Base-by-base conservation (phyloP, 2,888 invertebrate species). In the Anagyrus pseudococci region DNA sequence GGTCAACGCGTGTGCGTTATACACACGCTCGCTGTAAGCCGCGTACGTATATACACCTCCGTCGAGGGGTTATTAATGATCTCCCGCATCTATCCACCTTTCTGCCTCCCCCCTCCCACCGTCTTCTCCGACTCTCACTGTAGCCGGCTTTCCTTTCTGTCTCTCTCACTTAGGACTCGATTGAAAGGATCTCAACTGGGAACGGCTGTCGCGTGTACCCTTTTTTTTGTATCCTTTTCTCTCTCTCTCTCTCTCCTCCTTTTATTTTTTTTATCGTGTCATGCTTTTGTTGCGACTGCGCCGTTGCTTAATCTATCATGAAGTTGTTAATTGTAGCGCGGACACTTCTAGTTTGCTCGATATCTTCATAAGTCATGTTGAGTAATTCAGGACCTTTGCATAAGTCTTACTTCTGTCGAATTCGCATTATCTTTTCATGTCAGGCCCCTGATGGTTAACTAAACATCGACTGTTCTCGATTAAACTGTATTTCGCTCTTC, bases 41-140 rank as follows among this genome's bases (percentile, higher is more conserved):
- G n/a, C n/a, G n/a, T n/a, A n/a, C n/a, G n/a, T n/a, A n/a, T n/a
- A n/a, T n/a, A 29, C 19, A 3, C 19, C n/a, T 40, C 4, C 29
- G n/a, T 56, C 19, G 61, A 50, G 58, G 65, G 53, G 23, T 65
- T 55, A 62, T 58, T 65, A 65, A 65, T 62, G 65, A 62, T 62
- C 58, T 58, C 63, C 43, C 54, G 48, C 37, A 15, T 33, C 23
- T 22, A 23, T 22, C 6, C 20, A 46, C 52, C 58, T 48, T 64
- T 60, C 57, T 53, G 43, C n/a, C 49, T 58, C 46, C 52, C 55
- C 41, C 47, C 10, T 15, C 15, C 2, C 15, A 8, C 29, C 33
- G 33, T 37, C 10, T 37, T 29, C 25, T 52, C 37, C n/a, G 33
- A 29, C 29, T 22, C 37, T 29, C 22, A 29, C 25, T 46, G 44